Evolutionary conservation across 2,888 invertebrate genomes (phyloP), one percentile per base, ranked within the genome.

Genomic region (Nomada ruficornis): DNA sequence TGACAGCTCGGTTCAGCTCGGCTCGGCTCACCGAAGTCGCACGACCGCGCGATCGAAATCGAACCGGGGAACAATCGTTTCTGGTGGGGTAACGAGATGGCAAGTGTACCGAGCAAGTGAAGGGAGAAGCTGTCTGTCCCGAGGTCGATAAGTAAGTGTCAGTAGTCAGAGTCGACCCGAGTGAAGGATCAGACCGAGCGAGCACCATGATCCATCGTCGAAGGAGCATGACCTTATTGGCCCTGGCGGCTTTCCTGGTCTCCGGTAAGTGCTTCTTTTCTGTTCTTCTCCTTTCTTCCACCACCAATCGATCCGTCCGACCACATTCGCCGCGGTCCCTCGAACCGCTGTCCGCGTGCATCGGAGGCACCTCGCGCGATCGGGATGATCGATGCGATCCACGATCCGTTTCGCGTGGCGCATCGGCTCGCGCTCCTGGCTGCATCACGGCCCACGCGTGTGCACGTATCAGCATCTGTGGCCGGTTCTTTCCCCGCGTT

Each of bases 161-260:
- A 93, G 92, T 93, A 92, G 92, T 92, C 90, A 91, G 91, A 91
- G 91, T 89, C 90, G 88, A 89, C 89, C 86, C 89, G 88, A 52
- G 70, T 88, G 86, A 75, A 77, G 87, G 88, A 82, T 83, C 81
- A 81, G 74, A 84, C 82, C 79, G 44, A 73, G 83, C 83, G 76
- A 84, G 85, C 84, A 88, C 85, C 86, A 91, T 91, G 91, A 89
- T 81, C 87, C 60, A 62, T 10, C 85, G 90, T 87, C 87, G 89
- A 86, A 85, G 89, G 89, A 91, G 90, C 87, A 83, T 89, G 87
- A 89, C 88, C 89, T 87, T 90, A 81, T 87, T 92, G 91, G 88
- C 89, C 88, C 87, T 93, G 86, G 87, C 87, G 89, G 91, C 88
- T 78, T 87, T 91, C 84, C 81, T 92, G 74, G 88, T 89, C 81